phyloP scores from a whole-genome alignment of 2,888 invertebrate genomes.

The Hyalella azteca region DNA sequence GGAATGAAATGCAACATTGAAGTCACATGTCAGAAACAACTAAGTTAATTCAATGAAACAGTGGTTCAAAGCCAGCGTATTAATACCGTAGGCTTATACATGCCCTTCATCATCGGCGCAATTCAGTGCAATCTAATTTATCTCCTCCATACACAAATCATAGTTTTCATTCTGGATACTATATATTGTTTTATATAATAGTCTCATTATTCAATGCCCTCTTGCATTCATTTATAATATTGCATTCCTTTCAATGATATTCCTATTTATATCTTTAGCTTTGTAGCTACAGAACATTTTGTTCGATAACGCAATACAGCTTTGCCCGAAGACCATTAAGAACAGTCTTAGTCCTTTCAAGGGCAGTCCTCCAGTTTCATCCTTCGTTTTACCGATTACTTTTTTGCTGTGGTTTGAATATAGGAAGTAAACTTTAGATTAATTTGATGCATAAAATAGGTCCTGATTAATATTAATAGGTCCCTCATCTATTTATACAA shows the following conservation, averaged over 20 bases:
- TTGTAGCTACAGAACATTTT: neutral
- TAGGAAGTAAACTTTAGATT: no score
- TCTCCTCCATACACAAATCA: no score
- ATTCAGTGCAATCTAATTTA: no score
- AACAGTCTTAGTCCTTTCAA: neutral
- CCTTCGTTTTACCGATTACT: neutral
- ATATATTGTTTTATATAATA: neutral
- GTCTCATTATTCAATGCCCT: neutral
- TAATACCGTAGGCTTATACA: no score
- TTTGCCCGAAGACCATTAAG: neutral
- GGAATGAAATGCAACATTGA: no score
- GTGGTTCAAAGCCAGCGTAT: no score
- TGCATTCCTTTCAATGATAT: neutral
- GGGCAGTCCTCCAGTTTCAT: neutral
- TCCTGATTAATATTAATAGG: neutral
- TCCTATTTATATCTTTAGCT: neutral
- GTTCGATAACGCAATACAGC: neutral
- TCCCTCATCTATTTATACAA: neutral
- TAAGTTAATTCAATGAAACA: no score
- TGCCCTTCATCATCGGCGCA: no score
- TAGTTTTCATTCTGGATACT: neutral
- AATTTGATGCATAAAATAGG: neutral
- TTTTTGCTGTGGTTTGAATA: no score
- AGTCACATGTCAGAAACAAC: no score
- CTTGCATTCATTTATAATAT: no score